Evolutionary conservation across 2,797 vertebrate genomes (phyloP).

Genomic region (Melanotaenia maccullochi): DNA sequence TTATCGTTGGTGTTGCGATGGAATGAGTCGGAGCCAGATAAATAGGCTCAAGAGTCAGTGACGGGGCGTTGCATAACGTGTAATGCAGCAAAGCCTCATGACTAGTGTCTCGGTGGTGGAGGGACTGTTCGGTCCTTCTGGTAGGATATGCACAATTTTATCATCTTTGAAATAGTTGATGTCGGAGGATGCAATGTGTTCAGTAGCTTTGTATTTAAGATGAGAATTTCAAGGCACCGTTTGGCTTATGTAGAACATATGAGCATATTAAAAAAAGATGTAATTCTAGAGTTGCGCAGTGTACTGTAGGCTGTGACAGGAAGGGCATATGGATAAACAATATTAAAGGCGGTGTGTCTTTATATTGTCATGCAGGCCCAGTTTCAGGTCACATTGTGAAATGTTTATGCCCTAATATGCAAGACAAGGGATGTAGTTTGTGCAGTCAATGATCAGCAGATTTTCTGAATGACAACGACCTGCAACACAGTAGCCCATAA

Average conservation of each 20-base stretch:
- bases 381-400: constrained; percentile 45
- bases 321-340: constrained; percentile 51
- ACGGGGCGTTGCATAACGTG: constrained; percentile 80
- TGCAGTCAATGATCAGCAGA: constrained; percentile 45
- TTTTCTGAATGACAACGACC: constrained; percentile 72
- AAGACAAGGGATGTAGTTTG: constrained; percentile 35
- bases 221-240: not conserved
- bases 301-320: constrained; percentile 38
- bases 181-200: constrained; percentile 6
- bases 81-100: constrained; percentile 79
- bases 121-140: constrained; percentile 63
- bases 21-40: constrained; percentile 42
- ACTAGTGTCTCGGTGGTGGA: constrained; percentile 62
- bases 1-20: constrained; percentile 11
- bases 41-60: constrained; percentile 73
- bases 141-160: constrained; percentile 55
- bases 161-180: constrained; percentile 30
- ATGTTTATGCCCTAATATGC: constrained; percentile 14
- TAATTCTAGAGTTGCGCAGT: constrained; percentile 59
- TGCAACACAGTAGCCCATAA: constrained; percentile 23
- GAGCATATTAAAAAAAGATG: constrained; percentile 17
- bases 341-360: constrained; percentile 44
- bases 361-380: constrained; percentile 44
- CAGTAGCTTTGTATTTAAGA: not conserved
- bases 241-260: not conserved